These are phyloP conservation scores for Chromoteleia sp. DNA, from an alignment of 2,888 invertebrate genomes.

Conservation along the genomic window DNA sequence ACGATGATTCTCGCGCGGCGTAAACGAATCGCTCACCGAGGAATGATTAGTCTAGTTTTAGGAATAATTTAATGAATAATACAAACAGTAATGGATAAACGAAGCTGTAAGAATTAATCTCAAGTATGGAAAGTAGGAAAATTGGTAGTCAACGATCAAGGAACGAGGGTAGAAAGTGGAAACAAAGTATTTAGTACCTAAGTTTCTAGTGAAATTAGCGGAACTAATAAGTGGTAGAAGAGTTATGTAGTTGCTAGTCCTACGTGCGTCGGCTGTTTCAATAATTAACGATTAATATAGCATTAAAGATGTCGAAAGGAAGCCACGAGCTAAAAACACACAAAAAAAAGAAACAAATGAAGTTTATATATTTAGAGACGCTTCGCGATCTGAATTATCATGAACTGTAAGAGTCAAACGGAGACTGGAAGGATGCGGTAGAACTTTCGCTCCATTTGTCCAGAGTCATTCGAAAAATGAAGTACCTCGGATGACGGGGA, in stretches of 20 bases:
- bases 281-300: constrained; percentile 75
- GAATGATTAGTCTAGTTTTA: constrained; percentile 67
- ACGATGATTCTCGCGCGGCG: constrained; percentile 70
- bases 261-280: constrained; percentile 83
- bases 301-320: constrained; percentile 72
- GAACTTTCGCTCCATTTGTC: constrained; percentile 73
- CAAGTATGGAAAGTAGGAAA: constrained; percentile 39
- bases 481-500: constrained; percentile 8
- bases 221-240: constrained; percentile 76
- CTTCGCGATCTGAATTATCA: constrained; percentile 69
- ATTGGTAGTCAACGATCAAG: constrained; percentile 47
- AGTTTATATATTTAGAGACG: constrained; percentile 73
- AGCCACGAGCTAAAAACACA: constrained; percentile 69
- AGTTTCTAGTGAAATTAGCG: constrained; percentile 82
- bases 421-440: constrained; percentile 73
- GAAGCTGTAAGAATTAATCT: constrained; percentile 53
- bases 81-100: constrained; percentile 41
- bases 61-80: constrained; percentile 55
- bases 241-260: constrained; percentile 83
- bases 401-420: constrained; percentile 60
- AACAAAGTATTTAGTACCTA: constrained; percentile 79
- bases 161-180: constrained; percentile 70
- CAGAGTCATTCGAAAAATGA: constrained; percentile 41
- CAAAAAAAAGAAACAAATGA: constrained; percentile 37
- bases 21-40: constrained; percentile 70